These are phyloP conservation scores for Ditula angustiorana DNA, from an alignment of 2,888 invertebrate genomes.

Conservation along the genomic window DNA sequence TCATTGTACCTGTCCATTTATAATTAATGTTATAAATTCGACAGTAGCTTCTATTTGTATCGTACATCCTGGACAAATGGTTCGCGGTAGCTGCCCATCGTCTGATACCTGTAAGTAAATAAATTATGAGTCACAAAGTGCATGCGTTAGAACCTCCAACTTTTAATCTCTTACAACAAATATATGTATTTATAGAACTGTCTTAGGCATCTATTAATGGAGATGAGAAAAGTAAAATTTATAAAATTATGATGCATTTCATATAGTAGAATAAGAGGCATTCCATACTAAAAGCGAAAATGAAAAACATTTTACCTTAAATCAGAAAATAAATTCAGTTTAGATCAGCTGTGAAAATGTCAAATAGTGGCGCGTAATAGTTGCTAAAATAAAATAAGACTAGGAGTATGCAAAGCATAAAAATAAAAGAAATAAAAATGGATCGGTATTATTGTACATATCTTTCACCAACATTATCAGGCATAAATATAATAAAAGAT, in stretches of 20 bases:
- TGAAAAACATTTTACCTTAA: no score
- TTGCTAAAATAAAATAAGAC: slow-evolving; percentile 14
- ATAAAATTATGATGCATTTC: no score
- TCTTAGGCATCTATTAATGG: no score
- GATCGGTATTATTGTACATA: slow-evolving; percentile 24
- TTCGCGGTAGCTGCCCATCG: slow-evolving; percentile 89
- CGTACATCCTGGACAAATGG: slow-evolving; percentile 91
- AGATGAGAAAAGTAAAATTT: no score
- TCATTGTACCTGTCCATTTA: slow-evolving; percentile 86
- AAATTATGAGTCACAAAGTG: neutral
- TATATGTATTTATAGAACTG: no score
- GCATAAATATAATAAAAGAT: slow-evolving; percentile 49
- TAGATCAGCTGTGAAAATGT: slow-evolving; percentile 45
- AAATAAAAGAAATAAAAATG: slow-evolving; percentile 23
- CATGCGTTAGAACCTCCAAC: neutral
- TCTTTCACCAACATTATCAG: slow-evolving; percentile 11
- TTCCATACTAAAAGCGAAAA: no score
- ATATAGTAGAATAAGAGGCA: no score
- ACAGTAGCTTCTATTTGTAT: slow-evolving; percentile 91
- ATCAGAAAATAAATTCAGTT: slow-evolving; percentile 29
- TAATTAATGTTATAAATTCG: slow-evolving; percentile 89
- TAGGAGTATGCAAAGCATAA: neutral
- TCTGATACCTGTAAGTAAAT: slow-evolving; percentile 84
- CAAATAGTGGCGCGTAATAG: slow-evolving; percentile 54
- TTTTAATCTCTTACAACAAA: no score